These are phyloP conservation scores for Platyrinchus mystaceus DNA, from an alignment of 2,797 vertebrate genomes.

Conservation along the genomic window DNA sequence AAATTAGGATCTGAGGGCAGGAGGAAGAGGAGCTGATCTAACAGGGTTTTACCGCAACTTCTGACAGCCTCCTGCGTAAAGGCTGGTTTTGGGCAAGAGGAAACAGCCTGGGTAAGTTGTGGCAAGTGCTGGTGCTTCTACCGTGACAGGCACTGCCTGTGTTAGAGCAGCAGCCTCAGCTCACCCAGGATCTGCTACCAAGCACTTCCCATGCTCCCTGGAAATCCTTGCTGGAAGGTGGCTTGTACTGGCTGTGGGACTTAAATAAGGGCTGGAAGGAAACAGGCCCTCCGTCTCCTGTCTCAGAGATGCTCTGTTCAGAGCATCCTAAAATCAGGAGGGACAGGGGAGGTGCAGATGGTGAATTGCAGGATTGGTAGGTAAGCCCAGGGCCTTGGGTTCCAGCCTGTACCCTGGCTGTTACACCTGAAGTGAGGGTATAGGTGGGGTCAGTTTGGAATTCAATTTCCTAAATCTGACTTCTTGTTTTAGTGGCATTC, in stretches of 20 bases:
- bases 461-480: neutral
- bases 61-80: neutral
- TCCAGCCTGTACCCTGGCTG: neutral
- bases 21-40: neutral
- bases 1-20: neutral
- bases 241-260: neutral
- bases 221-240: neutral
- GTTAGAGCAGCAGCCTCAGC: neutral
- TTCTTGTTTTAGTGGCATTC: neutral
- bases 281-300: neutral
- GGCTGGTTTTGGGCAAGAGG: neutral
- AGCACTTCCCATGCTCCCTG: neutral
- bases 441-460: fast-evolving
- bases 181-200: neutral
- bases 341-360: neutral
- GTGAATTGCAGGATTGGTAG: neutral
- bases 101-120: neutral
- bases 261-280: neutral
- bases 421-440: neutral
- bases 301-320: fast-evolving
- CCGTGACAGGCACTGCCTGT: neutral
- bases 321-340: neutral
- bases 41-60: neutral
- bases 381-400: neutral
- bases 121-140: neutral